These are phyloP conservation scores for Varecia variegata DNA, from an alignment of 2,797 vertebrate genomes.

Conservation along the genomic window DNA sequence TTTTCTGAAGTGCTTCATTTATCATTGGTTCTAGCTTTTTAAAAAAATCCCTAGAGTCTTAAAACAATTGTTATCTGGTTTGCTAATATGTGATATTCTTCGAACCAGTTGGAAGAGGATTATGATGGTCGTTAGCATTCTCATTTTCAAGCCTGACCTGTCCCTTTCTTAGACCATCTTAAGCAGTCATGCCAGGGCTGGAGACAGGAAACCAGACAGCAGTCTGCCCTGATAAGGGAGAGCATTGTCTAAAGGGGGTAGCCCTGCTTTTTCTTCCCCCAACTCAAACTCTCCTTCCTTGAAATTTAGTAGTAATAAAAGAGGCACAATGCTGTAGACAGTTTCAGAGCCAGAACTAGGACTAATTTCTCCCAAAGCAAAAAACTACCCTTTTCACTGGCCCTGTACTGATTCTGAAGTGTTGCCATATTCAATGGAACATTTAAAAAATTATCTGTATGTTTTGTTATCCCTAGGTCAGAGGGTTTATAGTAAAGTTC, in stretches of 20 bases:
- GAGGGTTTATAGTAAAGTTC: constrained; percentile 28
- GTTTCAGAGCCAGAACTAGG: constrained; percentile 34
- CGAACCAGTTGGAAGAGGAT: constrained; percentile 54
- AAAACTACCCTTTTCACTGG: background rate
- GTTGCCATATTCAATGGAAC: background rate
- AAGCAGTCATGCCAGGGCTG: constrained; percentile 69
- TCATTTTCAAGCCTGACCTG: constrained; percentile 78
- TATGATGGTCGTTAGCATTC: constrained; percentile 66
- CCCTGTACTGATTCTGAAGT: background rate
- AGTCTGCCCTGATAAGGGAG: constrained; percentile 83
- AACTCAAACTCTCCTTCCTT: constrained; percentile 60
- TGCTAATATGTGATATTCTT: constrained; percentile 13
- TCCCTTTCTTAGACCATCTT: constrained; percentile 77
- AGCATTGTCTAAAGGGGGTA: constrained; percentile 83
- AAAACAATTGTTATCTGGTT: background rate
- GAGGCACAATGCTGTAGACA: background rate
- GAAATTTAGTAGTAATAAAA: constrained; percentile 66
- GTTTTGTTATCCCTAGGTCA: background rate
- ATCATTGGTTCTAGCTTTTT: background rate
- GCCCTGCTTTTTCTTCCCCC: constrained; percentile 49
- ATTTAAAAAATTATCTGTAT: background rate
- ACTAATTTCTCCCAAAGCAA: background rate
- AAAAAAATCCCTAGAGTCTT: background rate
- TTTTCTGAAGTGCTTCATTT: constrained; percentile 6
- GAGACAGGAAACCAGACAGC: constrained; percentile 86